A percentile compares a stretch with the other conserved stretches of the same genome.
These are phyloP conservation scores for Sinocyclocheilus anshuiensis DNA, from an alignment of 2,113 vertebrate genomes.

Conservation along the genomic window DNA sequence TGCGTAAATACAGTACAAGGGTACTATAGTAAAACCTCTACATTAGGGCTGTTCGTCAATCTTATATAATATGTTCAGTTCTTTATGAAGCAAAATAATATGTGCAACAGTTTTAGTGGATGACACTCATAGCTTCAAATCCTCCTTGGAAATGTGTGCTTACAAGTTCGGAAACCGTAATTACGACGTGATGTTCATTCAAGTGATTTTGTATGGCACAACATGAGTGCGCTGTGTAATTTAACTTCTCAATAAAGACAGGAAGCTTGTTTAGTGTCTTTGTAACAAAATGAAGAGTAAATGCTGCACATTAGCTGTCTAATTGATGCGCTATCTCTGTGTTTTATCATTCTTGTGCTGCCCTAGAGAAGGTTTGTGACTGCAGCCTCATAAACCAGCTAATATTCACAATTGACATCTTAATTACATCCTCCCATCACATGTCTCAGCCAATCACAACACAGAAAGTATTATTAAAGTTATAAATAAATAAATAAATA, in stretches of 20 bases:
- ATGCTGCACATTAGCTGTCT: neutral
- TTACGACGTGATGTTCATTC: too few relatives aligned
- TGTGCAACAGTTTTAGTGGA: neutral
- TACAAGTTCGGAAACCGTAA: neutral
- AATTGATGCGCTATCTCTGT: neutral
- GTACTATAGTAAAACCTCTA: neutral
- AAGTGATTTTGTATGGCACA: neutral
- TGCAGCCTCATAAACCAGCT: neutral
- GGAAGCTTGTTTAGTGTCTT: neutral
- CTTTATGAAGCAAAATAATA: neutral
- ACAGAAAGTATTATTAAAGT: too few relatives aligned
- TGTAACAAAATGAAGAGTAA: slow-evolving; percentile 7
- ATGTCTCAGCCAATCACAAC: too few relatives aligned
- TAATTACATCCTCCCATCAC: too few relatives aligned
- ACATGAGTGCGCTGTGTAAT: neutral
- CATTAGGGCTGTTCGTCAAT: neutral
- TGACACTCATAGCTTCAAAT: neutral
- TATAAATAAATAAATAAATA: too few relatives aligned
- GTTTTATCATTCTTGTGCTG: slow-evolving; percentile 1
- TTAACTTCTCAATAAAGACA: neutral
- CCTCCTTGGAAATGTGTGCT: neutral
- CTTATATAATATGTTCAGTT: neutral
- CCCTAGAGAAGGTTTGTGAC: neutral
- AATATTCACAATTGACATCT: neutral
- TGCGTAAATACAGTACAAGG: too few relatives aligned